These are phyloP conservation scores for Drosophila ogumai DNA, from an alignment of 1,140 invertebrate genomes.

Conservation along the genomic window DNA sequence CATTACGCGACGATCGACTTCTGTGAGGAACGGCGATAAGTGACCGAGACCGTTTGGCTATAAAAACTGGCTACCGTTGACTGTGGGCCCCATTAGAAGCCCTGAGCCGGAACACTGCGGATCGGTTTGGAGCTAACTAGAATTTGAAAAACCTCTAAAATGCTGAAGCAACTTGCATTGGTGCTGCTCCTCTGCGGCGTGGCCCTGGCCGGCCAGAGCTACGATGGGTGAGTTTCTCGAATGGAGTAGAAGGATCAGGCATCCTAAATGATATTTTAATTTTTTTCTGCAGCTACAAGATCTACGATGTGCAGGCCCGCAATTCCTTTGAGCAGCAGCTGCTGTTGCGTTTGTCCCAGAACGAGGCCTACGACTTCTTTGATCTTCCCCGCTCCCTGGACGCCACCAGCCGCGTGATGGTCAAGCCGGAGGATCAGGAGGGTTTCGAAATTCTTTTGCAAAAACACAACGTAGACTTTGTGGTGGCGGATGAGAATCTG, in stretches of 20 bases:
- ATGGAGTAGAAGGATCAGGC: neutral
- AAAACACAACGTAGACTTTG: slow-evolving; percentile 42
- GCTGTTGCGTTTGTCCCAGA: slow-evolving; percentile 54
- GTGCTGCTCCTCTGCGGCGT: slow-evolving; percentile 63
- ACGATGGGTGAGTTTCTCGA: slow-evolving; percentile 73
- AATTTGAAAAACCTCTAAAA: neutral
- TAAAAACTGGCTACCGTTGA: slow-evolving; percentile 31
- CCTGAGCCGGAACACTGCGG: slow-evolving; percentile 40
- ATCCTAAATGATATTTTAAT: neutral
- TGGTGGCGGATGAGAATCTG: slow-evolving; percentile 62
- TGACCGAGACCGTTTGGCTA: slow-evolving; percentile 36
- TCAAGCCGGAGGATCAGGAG: slow-evolving; percentile 67
- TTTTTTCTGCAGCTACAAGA: slow-evolving; percentile 54
- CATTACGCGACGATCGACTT: slow-evolving; percentile 17
- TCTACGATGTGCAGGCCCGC: slow-evolving; percentile 68
- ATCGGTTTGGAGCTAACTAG: slow-evolving; percentile 51
- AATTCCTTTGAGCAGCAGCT: slow-evolving; percentile 68
- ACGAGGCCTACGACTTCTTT: slow-evolving; percentile 73
- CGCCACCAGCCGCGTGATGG: slow-evolving; percentile 65
- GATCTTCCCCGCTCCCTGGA: slow-evolving; percentile 55
- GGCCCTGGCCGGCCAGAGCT: slow-evolving; percentile 48
- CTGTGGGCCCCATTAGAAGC: slow-evolving; percentile 51
- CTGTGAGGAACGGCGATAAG: slow-evolving; percentile 14
- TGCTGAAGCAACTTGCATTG: slow-evolving; percentile 54
- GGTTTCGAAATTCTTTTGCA: slow-evolving; percentile 58